These are phyloP conservation scores for Polypedilum pembai DNA, from an alignment of 1,140 invertebrate genomes.

Conservation along the genomic window DNA sequence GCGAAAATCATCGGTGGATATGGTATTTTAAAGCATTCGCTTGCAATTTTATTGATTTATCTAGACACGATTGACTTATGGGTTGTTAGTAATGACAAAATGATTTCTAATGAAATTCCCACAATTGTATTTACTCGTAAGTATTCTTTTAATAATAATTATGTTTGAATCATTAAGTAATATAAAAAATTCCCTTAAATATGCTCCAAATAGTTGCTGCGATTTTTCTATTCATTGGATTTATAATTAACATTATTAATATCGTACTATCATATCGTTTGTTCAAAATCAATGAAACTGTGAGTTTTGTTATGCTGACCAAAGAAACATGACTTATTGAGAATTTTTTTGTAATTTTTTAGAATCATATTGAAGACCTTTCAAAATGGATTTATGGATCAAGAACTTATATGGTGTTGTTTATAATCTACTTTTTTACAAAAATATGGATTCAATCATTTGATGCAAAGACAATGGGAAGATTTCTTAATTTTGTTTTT, in stretches of 20 bases:
- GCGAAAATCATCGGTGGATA: constrained; percentile 6
- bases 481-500: background rate
- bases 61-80: constrained; percentile 5
- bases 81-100: background rate
- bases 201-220: background rate
- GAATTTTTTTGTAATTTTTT: background rate
- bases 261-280: background rate
- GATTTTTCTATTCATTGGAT: background rate
- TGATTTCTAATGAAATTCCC: background rate
- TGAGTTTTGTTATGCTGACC: background rate
- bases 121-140: background rate
- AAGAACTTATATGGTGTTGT: background rate
- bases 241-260: constrained; percentile 7
- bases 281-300: constrained; percentile 11
- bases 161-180: background rate
- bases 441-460: background rate
- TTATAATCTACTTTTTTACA: background rate
- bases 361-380: constrained; percentile 1
- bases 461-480: background rate
- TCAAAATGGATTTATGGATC: background rate
- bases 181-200: background rate
- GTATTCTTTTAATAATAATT: background rate
- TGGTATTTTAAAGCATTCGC: background rate
- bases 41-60: background rate
- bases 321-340: background rate